Base-by-base conservation (phyloP, 2,888 invertebrate genomes). In the Folsomia candida region DNA sequence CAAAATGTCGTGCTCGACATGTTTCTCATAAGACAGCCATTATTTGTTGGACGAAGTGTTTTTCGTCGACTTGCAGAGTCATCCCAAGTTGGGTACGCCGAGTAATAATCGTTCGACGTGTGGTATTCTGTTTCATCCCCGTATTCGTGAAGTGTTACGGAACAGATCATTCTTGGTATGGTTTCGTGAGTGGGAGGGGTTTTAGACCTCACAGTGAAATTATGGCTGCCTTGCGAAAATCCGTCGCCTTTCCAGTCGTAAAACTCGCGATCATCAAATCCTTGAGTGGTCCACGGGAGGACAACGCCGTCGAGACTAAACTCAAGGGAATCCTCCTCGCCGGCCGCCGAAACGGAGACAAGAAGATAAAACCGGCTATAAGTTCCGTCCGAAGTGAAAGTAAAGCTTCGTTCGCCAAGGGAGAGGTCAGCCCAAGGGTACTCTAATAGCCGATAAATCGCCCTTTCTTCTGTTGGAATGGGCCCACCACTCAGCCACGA, bases 371-470 rank as follows among this genome's bases (percentile, higher is more conserved):
- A 72, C 14, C 69, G 25, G 47, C 51, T 47, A 60, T 70, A 70
- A 4, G 18, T 24, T 22, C 76, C 76, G 28, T 76, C 74, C 2
- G 70, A 70, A 1, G 14, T n/a, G 27, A 76, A 76, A 11, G 65
- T 70, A 26, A 60, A 67, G 26, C 22, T 66, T 54, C 14, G 28
- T n/a, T 59, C 54, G 2, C 58, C 20, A 25, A 27, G 3, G 18
- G 6, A 3, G 4, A 76, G 69, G 54, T 79, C 75, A 2, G 24
- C 27, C 77, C 77, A 79, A 1, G 77, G 76, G 26, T 78, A 77
- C 29, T 70, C 75, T 20, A 75, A 26, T 9, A 78, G 26, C n/a
- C 77, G 68, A 59, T 71, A 77, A 4, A 74, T 76, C 2, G 71
- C 72, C 1, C 73, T 47, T 58, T 78, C 77, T 63, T 75, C 78